Evolutionary conservation across 2,113 vertebrate species (phyloP).

Genomic region (Ctenomys sociabilis): DNA sequence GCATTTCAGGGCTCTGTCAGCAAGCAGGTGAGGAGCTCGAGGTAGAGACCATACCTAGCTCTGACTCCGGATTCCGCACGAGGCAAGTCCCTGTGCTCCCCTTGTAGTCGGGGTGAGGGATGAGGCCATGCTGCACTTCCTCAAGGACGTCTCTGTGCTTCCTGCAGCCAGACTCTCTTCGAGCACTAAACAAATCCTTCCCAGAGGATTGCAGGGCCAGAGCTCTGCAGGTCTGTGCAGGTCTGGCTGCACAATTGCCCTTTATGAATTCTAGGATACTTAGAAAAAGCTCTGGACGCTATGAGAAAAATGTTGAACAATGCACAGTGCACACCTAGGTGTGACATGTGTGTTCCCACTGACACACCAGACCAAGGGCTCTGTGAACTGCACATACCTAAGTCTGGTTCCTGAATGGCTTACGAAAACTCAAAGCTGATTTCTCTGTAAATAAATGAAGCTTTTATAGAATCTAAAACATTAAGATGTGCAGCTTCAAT

Average conservation of each 20-base stretch:
- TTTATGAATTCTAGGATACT: background rate
- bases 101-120: background rate
- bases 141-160: background rate
- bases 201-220: background rate
- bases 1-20: background rate
- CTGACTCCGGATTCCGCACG: background rate
- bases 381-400: background rate
- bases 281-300: background rate
- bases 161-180: background rate
- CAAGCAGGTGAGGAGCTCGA: background rate
- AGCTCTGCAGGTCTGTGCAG: background rate
- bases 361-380: background rate
- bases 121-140: accelerated
- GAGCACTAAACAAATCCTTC: background rate
- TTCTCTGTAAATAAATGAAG: background rate
- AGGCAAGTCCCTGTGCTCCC: background rate
- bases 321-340: background rate
- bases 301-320: slow-evolving; percentile 2
- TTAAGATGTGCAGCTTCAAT: accelerated
- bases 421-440: background rate
- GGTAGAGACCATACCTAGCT: background rate
- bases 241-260: background rate
- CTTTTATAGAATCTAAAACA: background rate
- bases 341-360: background rate
- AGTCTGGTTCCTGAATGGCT: background rate